These are phyloP conservation scores for Brachypteracias leptosomus DNA, from an alignment of 2,113 vertebrate species.

Conservation along the genomic window DNA sequence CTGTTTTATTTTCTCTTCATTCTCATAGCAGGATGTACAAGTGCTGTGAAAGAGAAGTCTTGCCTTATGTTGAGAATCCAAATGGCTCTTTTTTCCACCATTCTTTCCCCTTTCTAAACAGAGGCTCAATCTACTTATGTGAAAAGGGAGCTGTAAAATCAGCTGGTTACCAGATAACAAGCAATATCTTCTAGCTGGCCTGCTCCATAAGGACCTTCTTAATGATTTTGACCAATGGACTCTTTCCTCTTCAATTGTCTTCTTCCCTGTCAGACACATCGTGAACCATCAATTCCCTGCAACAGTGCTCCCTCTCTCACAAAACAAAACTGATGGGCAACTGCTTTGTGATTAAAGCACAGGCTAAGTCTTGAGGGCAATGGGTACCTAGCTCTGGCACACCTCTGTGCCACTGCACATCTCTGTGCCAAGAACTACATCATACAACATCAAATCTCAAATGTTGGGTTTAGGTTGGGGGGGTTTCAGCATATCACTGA, in stretches of 20 bases:
- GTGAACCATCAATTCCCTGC: background rate
- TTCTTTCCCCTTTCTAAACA: background rate
- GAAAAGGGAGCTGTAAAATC: conserved; percentile 34
- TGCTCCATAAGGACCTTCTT: background rate
- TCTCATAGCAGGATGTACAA: background rate
- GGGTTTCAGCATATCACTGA: background rate
- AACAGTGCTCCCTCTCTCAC: background rate
- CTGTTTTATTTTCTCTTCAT: conserved; percentile 32
- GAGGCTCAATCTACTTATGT: background rate
- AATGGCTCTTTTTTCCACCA: background rate
- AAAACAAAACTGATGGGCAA: background rate
- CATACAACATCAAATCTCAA: background rate
- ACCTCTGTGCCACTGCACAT: background rate
- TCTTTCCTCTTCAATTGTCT: background rate
- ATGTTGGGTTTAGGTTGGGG: accelerated
- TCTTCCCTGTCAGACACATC: background rate
- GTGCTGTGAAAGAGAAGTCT: background rate
- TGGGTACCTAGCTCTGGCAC: background rate
- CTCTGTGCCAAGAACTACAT: background rate
- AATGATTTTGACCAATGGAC: background rate
- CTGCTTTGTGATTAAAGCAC: background rate
- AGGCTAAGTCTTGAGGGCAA: background rate
- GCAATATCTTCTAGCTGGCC: background rate
- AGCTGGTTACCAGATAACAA: background rate
- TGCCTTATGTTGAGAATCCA: background rate